Percentiles rank a stretch among this genome's conserved stretches.
phyloP scores from a whole-genome alignment of 2,113 vertebrate species.

The Bothrops jararaca region DNA sequence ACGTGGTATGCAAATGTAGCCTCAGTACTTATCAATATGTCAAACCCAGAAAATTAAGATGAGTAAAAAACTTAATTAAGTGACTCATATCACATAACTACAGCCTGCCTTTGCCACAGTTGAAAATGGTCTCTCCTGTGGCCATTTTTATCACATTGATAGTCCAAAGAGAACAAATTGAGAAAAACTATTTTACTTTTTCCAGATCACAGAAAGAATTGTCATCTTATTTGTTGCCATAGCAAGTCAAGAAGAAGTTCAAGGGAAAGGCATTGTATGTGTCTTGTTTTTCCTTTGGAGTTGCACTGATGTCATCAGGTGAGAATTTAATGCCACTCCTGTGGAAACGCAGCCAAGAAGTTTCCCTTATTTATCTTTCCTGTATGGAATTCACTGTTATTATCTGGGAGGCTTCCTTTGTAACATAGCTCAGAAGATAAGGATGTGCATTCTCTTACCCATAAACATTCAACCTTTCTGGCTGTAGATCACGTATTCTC shows the following conservation, averaged over 20 bases:
- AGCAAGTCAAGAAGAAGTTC: constrained; percentile 85
- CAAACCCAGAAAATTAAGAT: background rate
- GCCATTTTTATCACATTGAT: background rate
- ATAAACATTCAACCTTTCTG: background rate
- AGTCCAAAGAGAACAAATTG: background rate
- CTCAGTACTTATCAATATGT: background rate
- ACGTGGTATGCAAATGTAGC: background rate
- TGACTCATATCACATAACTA: background rate
- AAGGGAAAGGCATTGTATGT: constrained; percentile 84
- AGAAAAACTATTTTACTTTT: constrained; percentile 14
- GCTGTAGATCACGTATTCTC: too few relatives aligned
- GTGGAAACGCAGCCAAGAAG: background rate
- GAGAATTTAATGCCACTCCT: constrained; percentile 49
- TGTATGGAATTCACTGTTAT: constrained; percentile 23
- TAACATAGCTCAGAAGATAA: background rate
- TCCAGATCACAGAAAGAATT: constrained; percentile 87
- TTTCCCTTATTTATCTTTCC: background rate
- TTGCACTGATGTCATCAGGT: constrained; percentile 85
- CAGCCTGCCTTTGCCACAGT: background rate
- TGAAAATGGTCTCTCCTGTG: background rate
- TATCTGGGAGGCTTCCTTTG: background rate
- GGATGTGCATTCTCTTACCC: background rate
- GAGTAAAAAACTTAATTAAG: background rate
- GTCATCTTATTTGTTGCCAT: constrained; percentile 84
- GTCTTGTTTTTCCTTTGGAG: constrained; percentile 90